Evolutionary conservation across 2,888 invertebrate species (phyloP).

Genomic region (Augochlorella aurata): DNA sequence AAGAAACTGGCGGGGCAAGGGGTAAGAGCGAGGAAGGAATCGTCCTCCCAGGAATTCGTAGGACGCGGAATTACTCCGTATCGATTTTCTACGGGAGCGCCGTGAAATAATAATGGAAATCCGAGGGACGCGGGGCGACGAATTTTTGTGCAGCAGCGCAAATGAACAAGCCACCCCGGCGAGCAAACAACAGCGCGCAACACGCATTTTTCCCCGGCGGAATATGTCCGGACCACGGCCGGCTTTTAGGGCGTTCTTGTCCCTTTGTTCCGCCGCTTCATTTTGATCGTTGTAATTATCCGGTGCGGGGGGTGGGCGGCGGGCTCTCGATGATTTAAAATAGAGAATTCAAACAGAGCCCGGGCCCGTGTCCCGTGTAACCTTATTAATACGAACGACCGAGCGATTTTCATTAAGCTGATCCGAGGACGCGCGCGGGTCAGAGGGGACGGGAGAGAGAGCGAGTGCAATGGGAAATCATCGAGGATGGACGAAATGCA

Average conservation of each 20-base stretch:
- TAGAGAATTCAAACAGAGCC: slow-evolving; percentile 41
- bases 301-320: not conserved
- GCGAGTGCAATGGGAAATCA: slow-evolving; percentile 30
- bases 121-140: not conserved
- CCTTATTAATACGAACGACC: slow-evolving; percentile 55
- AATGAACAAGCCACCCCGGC: not conserved
- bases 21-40: too few species aligned
- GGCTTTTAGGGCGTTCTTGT: not conserved
- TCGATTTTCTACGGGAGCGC: not conserved
- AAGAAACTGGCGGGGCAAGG: too few species aligned
- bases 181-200: not conserved
- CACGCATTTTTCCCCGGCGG: not conserved
- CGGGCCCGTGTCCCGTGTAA: slow-evolving; percentile 35
- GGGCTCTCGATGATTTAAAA: slow-evolving; percentile 34
- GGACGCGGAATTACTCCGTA: not conserved
- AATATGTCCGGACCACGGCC: not conserved
- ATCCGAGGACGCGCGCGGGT: slow-evolving; percentile 27
- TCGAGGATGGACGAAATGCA: slow-evolving; percentile 25
- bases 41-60: not conserved
- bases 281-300: slow-evolving; percentile 47
- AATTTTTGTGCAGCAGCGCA: not conserved
- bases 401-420: slow-evolving; percentile 53
- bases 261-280: slow-evolving; percentile 36
- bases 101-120: not conserved
- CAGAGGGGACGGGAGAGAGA: not conserved